phyloP scores from a whole-genome alignment of 2,888 invertebrate species.

The Catocala sponsa region DNA sequence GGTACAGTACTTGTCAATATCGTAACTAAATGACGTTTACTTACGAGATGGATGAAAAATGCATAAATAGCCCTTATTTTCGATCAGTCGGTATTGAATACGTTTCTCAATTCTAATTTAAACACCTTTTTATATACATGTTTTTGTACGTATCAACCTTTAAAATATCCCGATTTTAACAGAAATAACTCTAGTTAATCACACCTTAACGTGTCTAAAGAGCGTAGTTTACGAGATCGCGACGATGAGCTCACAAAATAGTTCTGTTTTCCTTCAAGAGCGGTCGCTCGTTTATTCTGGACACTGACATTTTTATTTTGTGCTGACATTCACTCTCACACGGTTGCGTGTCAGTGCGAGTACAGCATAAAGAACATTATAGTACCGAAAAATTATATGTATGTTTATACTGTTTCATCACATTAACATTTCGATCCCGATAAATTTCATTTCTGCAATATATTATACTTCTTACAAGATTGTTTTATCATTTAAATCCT shows the following conservation, averaged over 20 bases:
- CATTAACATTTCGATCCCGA: slow-evolving; percentile 8
- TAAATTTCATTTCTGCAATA: slow-evolving; percentile 21
- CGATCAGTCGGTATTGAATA: too few species aligned
- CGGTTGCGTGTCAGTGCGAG: slow-evolving; percentile 19
- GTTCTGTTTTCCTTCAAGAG: slow-evolving; percentile 52
- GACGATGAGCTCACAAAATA: slow-evolving; percentile 35
- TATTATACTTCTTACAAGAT: slow-evolving; percentile 13
- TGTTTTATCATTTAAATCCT: slow-evolving; percentile 16
- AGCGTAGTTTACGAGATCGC: slow-evolving; percentile 48
- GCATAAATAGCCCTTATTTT: too few species aligned
- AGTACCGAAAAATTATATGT: slow-evolving; percentile 13
- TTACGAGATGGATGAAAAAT: too few species aligned
- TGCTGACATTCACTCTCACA: slow-evolving; percentile 29
- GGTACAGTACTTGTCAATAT: too few species aligned
- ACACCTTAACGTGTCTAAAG: slow-evolving; percentile 42
- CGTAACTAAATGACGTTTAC: too few species aligned
- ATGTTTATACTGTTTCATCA: slow-evolving; percentile 23
- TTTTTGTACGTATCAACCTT: neutral
- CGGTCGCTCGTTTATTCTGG: slow-evolving; percentile 23
- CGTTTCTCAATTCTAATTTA: too few species aligned
- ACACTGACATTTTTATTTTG: slow-evolving; percentile 49
- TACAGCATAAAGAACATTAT: slow-evolving; percentile 26
- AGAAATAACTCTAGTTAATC: slow-evolving; percentile 56
- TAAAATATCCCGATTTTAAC: slow-evolving; percentile 42
- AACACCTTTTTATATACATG: too few species aligned